Percentiles rank a stretch among this genome's conserved stretches.
phyloP scores from a whole-genome alignment of 1,140 invertebrate species.

The Homalodisca vitripennis region DNA sequence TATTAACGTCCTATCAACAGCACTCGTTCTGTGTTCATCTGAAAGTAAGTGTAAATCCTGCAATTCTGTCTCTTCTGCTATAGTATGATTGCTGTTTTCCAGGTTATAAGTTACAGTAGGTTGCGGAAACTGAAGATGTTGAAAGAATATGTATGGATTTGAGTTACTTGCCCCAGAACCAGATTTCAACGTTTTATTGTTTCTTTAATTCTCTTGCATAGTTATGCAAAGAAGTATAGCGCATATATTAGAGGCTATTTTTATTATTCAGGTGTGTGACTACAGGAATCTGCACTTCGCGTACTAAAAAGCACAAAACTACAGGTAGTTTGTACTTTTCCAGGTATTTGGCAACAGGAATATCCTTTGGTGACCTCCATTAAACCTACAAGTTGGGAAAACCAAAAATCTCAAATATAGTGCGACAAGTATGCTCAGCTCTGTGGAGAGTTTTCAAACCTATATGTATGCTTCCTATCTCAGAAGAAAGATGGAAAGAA shows the following conservation, averaged over 20 bases:
- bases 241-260: neutral
- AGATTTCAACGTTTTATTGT: conserved; percentile 7
- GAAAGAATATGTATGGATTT: neutral
- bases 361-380: conserved; percentile 39
- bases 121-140: neutral
- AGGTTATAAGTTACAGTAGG: neutral
- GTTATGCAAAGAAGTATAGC: neutral
- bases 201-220: conserved; percentile 7
- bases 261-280: neutral
- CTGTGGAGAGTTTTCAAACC: conserved; percentile 20
- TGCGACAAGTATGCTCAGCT: conserved; percentile 17
- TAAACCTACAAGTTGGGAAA: conserved; percentile 38
- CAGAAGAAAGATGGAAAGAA: conserved; percentile 16
- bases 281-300: neutral
- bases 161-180: conserved; percentile 11
- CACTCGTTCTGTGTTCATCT: neutral
- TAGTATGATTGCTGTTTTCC: neutral
- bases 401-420: conserved; percentile 32
- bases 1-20: neutral
- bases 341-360: conserved; percentile 40
- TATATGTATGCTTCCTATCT: conserved; percentile 13
- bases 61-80: neutral
- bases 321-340: conserved; percentile 33
- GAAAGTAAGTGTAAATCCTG: neutral
- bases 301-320: neutral